Evolutionary conservation across 2,888 invertebrate species (phyloP), one percentile per base, ranked within the genome.

Genomic region (Cephonodes hylas): DNA sequence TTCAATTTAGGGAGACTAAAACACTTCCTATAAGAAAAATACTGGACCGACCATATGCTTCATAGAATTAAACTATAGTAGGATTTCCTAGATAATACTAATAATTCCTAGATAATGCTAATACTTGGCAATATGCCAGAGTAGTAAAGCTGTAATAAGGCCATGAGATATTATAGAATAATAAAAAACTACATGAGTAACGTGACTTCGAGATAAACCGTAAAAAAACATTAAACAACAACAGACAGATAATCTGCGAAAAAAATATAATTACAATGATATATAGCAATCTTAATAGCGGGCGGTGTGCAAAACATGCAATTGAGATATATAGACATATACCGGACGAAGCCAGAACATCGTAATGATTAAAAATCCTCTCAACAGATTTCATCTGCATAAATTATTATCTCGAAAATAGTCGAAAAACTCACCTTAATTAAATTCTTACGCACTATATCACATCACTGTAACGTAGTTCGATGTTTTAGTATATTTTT

Each of bases 291-390:
- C 27, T 8, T 7, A 8, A 8, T 15, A 53, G 27, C 27, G 27
- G 10, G 48, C 48, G 27, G 48, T 53, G 48, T 27, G 27, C 48
- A 44, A 18, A 38, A 56, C 58, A 22, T 27, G 38, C 61, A 62
- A 63, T 62, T 60, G 58, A 67, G 68, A 70, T 68, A 70, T 68
- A 64, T 66, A 60, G 57, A 53, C 45, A 66, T 58, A 64, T 63
- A 59, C 62, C 46, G 61, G 57, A 25, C 48, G 38, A 5, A 22
- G 18, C 48, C 15, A 10, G 27, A 18, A 22, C 56, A 59, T 45
- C 56, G 65, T 58, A 65, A 62, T 59, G 61, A 62, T 63, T 46
- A 53, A 61, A 61, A 68, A 60, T 66, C 58, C 64, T 13, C 13
- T 7, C 27, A 2, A 20, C 7, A 46, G 48, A 60, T 60, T 60